Conservation (phyloP, 1,140 invertebrate genomes). For the Galendromus occidentalis region DNA sequence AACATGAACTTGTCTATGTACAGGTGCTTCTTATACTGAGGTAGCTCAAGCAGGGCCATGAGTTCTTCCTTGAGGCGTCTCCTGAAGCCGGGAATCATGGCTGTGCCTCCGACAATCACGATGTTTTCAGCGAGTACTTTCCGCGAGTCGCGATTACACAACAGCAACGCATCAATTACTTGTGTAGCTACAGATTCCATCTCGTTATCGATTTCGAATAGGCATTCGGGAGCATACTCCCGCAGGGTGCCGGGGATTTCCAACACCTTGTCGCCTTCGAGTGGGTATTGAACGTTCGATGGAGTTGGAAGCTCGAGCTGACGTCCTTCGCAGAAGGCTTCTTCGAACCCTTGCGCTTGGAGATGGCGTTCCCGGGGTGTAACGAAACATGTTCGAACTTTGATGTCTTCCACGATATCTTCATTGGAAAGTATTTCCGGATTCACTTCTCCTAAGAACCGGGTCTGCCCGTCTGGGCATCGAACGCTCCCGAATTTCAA, state of each 20-base stretch:
- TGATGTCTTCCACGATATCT: conserved; percentile 33
- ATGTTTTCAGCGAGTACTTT: conserved; percentile 53
- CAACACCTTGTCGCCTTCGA: conserved; percentile 38
- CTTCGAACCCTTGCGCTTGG: conserved; percentile 31
- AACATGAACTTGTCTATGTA: conserved; percentile 49
- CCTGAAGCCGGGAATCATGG: conserved; percentile 55
- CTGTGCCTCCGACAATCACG: conserved; percentile 58
- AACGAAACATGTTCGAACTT: conserved; percentile 55
- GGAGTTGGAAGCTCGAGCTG: conserved; percentile 20
- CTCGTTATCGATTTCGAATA: conserved; percentile 67
- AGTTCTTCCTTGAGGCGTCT: conserved; percentile 51
- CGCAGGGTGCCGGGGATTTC: conserved; percentile 45
- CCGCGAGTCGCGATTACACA: conserved; percentile 56
- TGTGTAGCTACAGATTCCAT: conserved; percentile 60
- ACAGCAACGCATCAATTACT: conserved; percentile 52
- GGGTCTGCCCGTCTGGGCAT: conserved; percentile 14
- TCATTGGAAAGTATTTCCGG: conserved; percentile 17
- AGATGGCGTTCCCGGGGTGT: conserved; percentile 46
- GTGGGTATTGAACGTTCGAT: conserved; percentile 44
- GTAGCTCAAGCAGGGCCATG: conserved; percentile 37
- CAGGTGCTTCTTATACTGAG: conserved; percentile 41
- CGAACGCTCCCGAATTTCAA: conserved; percentile 19
- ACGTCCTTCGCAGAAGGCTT: conserved; percentile 22
- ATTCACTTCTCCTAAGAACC: not conserved
- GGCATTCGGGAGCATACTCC: conserved; percentile 54